phyloP scores from a whole-genome alignment of 2,888 invertebrate genomes.

The Daptonema setosum region DNA sequence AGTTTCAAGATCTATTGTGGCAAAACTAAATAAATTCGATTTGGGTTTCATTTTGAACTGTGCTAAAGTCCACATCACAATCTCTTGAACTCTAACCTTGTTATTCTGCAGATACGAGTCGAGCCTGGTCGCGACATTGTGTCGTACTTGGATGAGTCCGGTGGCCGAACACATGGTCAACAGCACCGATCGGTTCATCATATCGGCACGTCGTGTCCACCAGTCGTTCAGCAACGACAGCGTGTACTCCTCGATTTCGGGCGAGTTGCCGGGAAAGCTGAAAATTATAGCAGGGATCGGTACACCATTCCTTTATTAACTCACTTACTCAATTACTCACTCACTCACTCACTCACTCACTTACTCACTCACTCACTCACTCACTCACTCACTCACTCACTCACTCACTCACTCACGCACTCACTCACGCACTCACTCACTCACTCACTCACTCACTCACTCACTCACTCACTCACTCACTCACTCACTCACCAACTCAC shows the following conservation, averaged over 20 bases:
- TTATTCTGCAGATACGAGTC: conserved; percentile 89
- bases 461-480: no score
- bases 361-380: no score
- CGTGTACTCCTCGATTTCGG: background rate
- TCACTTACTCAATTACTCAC: no score
- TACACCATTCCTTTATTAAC: no score
- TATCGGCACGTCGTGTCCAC: conserved; percentile 49
- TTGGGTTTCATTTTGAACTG: background rate
- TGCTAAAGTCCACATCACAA: background rate
- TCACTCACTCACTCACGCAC: no score
- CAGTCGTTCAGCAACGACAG: background rate
- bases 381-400: no score
- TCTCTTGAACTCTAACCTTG: conserved; percentile 36
- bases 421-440: no score
- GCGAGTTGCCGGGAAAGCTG: background rate
- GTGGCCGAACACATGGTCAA: conserved; percentile 59
- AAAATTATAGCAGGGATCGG: no score
- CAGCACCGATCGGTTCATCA: conserved; percentile 62
- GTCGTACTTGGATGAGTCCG: conserved; percentile 62
- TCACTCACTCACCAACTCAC: no score
- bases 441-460: no score
- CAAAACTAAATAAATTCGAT: background rate
- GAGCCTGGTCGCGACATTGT: conserved; percentile 52
- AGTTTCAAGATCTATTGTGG: background rate
- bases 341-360: no score